A percentile compares a stretch with the other conserved stretches of the same genome.
Conservation (phyloP, 2,888 invertebrate species). For the Ecliptopera silaceata region DNA sequence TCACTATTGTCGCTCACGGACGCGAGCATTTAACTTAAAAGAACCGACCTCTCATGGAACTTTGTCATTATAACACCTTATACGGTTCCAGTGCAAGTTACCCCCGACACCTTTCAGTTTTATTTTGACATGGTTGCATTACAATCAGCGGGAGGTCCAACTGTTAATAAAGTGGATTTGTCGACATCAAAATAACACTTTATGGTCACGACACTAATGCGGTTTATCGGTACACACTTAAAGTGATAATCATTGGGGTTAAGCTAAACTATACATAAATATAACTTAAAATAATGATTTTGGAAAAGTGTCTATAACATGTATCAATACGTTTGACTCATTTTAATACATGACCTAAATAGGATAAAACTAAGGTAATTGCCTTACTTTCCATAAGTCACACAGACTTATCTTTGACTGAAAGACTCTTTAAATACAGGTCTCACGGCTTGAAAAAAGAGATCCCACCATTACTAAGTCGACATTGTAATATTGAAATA, state of each 20-base stretch:
- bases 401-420: too few species aligned
- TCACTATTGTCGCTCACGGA: constrained; percentile 69
- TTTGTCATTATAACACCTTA: constrained; percentile 65
- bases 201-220: constrained; percentile 72
- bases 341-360: too few species aligned
- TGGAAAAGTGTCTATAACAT: too few species aligned
- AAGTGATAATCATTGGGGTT: constrained; percentile 49
- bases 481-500: too few species aligned
- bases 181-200: constrained; percentile 80
- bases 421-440: too few species aligned
- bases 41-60: constrained; percentile 64
- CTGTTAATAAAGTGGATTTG: constrained; percentile 79
- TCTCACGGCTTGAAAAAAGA: too few species aligned
- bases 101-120: constrained; percentile 44
- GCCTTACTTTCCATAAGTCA: too few species aligned
- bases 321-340: too few species aligned
- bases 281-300: constrained; percentile 18
- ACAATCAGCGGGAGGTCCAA: constrained; percentile 70
- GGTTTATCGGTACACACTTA: constrained; percentile 62
- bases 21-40: constrained; percentile 78
- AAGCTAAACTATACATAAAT: constrained; percentile 45
- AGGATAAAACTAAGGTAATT: too few species aligned
- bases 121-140: constrained; percentile 66
- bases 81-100: constrained; percentile 55
- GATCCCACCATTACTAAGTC: too few species aligned